Evolutionary conservation across 53 echinoderm and acorn worm species (phyloP), one percentile per base, ranked within the genome.

Genomic region (Temnopleurus reevesii): DNA sequence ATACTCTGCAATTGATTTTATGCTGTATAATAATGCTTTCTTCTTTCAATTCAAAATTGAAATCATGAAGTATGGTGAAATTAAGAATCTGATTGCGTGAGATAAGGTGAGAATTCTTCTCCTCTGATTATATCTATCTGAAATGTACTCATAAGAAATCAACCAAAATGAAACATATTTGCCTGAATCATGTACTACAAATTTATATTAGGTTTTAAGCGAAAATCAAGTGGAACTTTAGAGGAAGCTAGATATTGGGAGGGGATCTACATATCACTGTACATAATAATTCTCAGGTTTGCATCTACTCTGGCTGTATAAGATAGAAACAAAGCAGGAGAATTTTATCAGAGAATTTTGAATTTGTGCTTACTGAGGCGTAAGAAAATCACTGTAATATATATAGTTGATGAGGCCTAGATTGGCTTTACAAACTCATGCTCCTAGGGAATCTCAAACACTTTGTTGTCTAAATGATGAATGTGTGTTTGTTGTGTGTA

Each of bases 181-280:
- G 29, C 49, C 27, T 35, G 83, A 56, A 83, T 83, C 83, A 83
- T 83, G 83, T 83, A 83, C 83, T 83, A n/a, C n/a, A 83, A 83
- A 83, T 83, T 71, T 71, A 18, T 79, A 79, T 79, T 15, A 29
- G 30, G 49, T 12, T 79, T 19, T 79, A 79, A 49, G 10, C n/a
- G 15, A 29, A 79, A 8, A 47, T 79, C 57, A 83, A 83, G 31
- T 81, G 81, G 19, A 81, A 8, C 28, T 0, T 25, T 57, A 56
- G 36, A 36, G 36, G n/a, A 83, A 24, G n/a, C 8, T 57, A 12
- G n/a, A n/a, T n/a, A n/a, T n/a, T 53, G 30, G 83, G 83, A 18
- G 12, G 83, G 83, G 83, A 23, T 55, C 83, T 34, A n/a, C 24
- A 47, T 55, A 55, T 55, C 36, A 35, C 54, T 83, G 83, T 83